Base-by-base conservation (phyloP, 1,140 invertebrate species). In the Portunus trituberculatus region DNA sequence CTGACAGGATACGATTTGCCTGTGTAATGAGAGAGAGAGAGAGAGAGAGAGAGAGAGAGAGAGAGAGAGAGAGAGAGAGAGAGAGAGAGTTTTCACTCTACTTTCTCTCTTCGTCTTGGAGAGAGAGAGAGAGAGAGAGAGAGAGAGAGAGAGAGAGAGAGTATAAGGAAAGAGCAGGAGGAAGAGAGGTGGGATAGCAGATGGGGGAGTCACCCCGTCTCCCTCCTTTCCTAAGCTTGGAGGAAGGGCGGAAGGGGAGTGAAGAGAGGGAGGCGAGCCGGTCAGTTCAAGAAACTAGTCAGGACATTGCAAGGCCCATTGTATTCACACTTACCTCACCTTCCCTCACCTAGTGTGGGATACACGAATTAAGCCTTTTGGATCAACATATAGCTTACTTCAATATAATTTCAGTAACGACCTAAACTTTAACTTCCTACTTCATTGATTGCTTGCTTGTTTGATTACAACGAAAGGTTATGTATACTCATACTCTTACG, bases 41-140 rank as follows among this genome's bases (percentile, higher is more conserved):
- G 52, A 59, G 52, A 59, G 52, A 59, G 52, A 59, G 52, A 59
- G 52, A 59, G 52, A 59, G 52, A 59, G 52, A 59, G 52, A 59
- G 52, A 59, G 52, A 39, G 39, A 39, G 39, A 39, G 39, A 39
- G 39, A 39, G 39, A 39, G 39, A 39, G 39, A 39, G 39, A 39
- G 39, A 39, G 39, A 39, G 39, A 39, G 39, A 39, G 39, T 20
- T 16, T 59, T 10, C 52, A 12, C 12, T 59, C 10, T 59, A 59
- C 52, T 59, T 59, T 59, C 52, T 59, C 52, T 59, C 52, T 59
- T 59, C 52, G 52, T 59, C 52, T 59, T 20, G 52, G 83, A 86
- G 83, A 86, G 83, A 28, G 83, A 86, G n/a, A 86, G 83, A 86
- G 83, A 86, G 83, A 14, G 83, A 86, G 83, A 86, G 32, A 12